Conservation (phyloP, 2,888 invertebrate genomes). For the Nasonia oneida region DNA sequence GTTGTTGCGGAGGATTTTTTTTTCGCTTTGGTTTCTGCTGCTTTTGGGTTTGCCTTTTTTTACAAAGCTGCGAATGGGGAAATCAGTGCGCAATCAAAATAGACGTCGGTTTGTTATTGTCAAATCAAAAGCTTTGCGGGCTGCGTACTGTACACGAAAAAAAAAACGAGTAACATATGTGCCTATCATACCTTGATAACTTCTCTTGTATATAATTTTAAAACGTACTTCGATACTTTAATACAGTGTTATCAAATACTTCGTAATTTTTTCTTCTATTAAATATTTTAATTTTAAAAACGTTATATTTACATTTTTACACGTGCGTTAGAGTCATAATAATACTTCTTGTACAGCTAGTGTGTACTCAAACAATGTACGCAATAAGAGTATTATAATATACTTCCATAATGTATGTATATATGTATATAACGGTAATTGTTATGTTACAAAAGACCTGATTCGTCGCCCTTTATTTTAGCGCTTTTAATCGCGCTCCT, state of each 20-base stretch:
- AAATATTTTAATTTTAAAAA: slow-evolving; percentile 35
- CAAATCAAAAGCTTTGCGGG: background rate
- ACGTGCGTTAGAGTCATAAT: slow-evolving; percentile 2
- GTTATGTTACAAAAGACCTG: slow-evolving; percentile 12
- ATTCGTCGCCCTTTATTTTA: background rate
- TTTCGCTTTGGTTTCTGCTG: background rate
- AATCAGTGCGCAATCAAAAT: background rate
- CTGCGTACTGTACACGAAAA: background rate
- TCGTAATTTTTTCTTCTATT: background rate
- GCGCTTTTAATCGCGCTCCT: background rate
- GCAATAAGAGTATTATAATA: slow-evolving; percentile 2
- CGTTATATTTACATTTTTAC: slow-evolving; percentile 48
- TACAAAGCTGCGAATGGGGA: slow-evolving; percentile 1
- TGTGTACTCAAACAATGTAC: background rate
- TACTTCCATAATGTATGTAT: background rate
- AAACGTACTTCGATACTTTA: slow-evolving; percentile 18
- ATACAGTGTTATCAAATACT: background rate
- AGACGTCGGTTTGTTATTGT: background rate
- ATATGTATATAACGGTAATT: background rate
- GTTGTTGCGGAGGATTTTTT: background rate
- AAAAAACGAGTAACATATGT: background rate
- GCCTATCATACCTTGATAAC: background rate
- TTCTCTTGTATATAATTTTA: background rate
- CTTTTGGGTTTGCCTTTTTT: background rate
- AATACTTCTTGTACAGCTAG: slow-evolving; percentile 4